Base-by-base conservation (phyloP, 2,797 vertebrate species). In the Hyperoplus immaculatus region DNA sequence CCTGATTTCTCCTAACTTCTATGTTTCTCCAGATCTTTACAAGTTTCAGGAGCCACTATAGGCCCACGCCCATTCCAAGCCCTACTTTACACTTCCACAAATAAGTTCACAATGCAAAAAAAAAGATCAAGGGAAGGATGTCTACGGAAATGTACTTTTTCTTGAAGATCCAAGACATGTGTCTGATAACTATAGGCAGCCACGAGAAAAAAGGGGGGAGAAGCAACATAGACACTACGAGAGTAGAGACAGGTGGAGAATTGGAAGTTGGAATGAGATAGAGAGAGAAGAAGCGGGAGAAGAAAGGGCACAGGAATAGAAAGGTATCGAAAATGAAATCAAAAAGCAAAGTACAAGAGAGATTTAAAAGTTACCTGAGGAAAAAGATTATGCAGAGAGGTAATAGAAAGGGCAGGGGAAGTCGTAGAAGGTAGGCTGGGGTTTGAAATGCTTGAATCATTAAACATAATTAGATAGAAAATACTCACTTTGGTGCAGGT, bases 401-500 rank as follows among this genome's bases (percentile, higher is more conserved):
- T 66, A 77, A 76, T 63, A 68, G 2, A 72, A 79, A 70, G 61
- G 62, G 72, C 67, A 74, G 0, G 7, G 4, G 42, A 14, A 61
- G 16, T 6, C 63, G 29, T 4, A 15, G 21, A 71, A 18, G 12
- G 11, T 41, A 15, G 1, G 54, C 2, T 13, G 3, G 2, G n/a
- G 53, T 59, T 43, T 75, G 1, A 60, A 43, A 21, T 46, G 21
- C 2, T 42, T 47, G 29, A 51, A 29, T 58, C 68, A 54, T 14
- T 21, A 38, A 9, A 10, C 66, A 21, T 8, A 55, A 55, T 68
- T 38, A 45, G 8, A 45, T 18, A 5, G 36, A 8, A n/a, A 6
- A 15, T 64, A 93, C 97, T 96, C 91, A 98, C 97, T 93, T 96
- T 41, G 97, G 97, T 6, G 96, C 94, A 1, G 98, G 98, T 88